Evolutionary conservation across 92 coral and sea anemone genomes (phyloP).

Genomic region (Scolanthus callimorphus): DNA sequence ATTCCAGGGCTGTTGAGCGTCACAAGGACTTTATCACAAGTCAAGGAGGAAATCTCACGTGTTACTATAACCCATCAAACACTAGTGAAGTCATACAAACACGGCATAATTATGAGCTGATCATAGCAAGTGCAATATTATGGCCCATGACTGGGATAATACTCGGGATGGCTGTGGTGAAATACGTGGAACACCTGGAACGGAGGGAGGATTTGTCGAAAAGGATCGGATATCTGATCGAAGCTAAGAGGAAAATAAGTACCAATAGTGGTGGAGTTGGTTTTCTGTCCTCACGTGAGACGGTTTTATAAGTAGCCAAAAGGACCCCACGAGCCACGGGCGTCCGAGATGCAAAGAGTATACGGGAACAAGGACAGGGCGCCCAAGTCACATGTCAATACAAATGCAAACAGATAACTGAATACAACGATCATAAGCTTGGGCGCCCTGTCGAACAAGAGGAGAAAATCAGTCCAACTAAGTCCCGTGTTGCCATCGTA

Average conservation of each 20-base stretch:
- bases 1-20: background rate
- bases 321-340: too few species aligned
- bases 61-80: slow-evolving; percentile 1
- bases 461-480: too few species aligned
- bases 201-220: background rate
- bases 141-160: background rate
- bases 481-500: too few species aligned
- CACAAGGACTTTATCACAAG: background rate
- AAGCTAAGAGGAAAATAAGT: background rate
- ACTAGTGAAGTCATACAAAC: background rate
- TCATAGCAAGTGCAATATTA: background rate
- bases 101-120: background rate
- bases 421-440: too few species aligned
- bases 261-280: too few species aligned
- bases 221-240: background rate
- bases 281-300: too few species aligned
- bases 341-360: too few species aligned
- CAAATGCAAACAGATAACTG: too few species aligned
- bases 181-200: background rate
- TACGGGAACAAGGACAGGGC: too few species aligned
- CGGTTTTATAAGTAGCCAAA: too few species aligned
- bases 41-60: background rate
- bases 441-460: too few species aligned
- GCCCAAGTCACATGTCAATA: too few species aligned
- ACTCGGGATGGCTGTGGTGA: background rate